Evolutionary conservation across 2,888 invertebrate species (phyloP).

Genomic region (Mylabris sibirica): DNA sequence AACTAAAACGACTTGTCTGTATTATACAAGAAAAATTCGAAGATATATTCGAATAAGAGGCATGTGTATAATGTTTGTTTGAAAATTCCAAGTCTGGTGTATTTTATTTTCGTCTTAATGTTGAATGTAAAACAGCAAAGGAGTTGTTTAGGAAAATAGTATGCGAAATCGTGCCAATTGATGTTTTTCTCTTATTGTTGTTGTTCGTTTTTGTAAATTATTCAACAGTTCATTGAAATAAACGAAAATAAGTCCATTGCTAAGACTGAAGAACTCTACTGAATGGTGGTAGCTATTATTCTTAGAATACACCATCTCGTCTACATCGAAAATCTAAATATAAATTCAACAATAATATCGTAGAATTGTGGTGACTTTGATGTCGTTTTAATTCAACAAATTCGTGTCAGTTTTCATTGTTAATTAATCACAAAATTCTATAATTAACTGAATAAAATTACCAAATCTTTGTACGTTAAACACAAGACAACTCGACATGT

Average conservation of each 20-base stretch:
- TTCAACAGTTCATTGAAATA: slow-evolving; percentile 58
- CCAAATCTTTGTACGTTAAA: background rate
- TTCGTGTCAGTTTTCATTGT: background rate
- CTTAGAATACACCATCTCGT: slow-evolving; percentile 11
- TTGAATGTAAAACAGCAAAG: slow-evolving; percentile 39
- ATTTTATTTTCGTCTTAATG: slow-evolving; percentile 46
- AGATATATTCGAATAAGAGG: too few species aligned
- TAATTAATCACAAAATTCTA: background rate
- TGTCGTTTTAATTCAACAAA: background rate
- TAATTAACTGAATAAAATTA: background rate
- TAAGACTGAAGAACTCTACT: slow-evolving; percentile 8
- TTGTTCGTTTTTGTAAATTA: slow-evolving; percentile 45
- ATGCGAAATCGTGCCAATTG: slow-evolving; percentile 56
- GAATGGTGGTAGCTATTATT: slow-evolving; percentile 9
- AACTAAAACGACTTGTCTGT: too few species aligned
- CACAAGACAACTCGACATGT: background rate
- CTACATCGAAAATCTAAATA: slow-evolving; percentile 8
- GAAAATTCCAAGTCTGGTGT: slow-evolving; percentile 34
- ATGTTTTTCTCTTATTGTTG: slow-evolving; percentile 43
- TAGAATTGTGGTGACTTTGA: background rate
- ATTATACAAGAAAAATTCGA: too few species aligned
- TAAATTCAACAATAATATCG: background rate
- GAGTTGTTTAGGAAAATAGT: slow-evolving; percentile 20
- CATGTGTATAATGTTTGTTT: slow-evolving; percentile 53
- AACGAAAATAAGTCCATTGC: slow-evolving; percentile 42